Evolutionary conservation across 2,888 invertebrate species (phyloP), one percentile per base, ranked within the genome.

Genomic region (Ptychoptera albimana): DNA sequence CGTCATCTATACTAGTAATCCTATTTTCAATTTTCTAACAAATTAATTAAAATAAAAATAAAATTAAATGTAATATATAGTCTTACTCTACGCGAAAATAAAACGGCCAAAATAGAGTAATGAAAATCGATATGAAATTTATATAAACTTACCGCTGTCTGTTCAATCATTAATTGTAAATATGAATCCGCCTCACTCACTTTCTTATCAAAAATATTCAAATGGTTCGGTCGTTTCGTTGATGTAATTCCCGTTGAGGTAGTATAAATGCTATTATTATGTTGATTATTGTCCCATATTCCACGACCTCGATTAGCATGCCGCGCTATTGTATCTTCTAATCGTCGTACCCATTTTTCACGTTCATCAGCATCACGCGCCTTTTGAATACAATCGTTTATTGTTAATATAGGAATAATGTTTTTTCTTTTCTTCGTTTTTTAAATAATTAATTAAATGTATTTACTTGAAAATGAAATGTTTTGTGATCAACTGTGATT

Each of bases 401-500:
- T 12, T 38, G 3, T 5, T 7, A 11, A 11, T 38, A 11, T 7
- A 13, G 38, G 35, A 36, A 10, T 10, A 30, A 31, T 44, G 8
- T 23, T 8, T 37, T 37, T 36, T 37, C 36, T 23, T 32, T 12
- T 11, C 31, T 39, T 39, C 11, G 14, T 39, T 39, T 42, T 45
- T 30, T 15, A 41, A n/a, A 11, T 36, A 16, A 11, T 30, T 34
- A 42, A 6, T 16, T 23, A n/a, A 32, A 30, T 13, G 12, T 34
- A 50, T 55, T 55, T 53, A 72, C 76, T 76, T 98, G 97, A 66
- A 98, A 94, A 68, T 98, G 98, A 69, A 98, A 98, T 11, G 94
- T 94, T 68, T 98, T 99, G 56, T 94, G 91, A 67, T 98, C 98
- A 42, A 96, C 96, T 6, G 94, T 96, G 57, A 98, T 92, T 41